Conservation (phyloP, 2,888 invertebrate species). For the Callyntrura guangdongensis region DNA sequence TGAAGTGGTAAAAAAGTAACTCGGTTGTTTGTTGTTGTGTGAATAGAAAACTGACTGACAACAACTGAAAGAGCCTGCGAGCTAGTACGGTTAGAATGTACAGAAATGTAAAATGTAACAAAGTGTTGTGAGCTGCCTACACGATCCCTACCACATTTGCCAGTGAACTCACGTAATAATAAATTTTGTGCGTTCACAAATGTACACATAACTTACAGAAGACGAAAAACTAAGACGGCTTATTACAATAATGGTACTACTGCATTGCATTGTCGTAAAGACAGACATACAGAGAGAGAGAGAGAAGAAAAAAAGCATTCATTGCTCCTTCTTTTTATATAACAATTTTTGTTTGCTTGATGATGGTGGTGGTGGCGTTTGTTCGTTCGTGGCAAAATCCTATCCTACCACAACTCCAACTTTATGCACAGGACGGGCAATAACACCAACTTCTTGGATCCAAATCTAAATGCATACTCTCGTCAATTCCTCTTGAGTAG, state of each 20-base stretch:
- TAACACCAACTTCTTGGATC: conserved; percentile 67
- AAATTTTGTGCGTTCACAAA: conserved; percentile 47
- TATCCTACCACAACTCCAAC: conserved; percentile 75
- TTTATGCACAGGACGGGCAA: conserved; percentile 73
- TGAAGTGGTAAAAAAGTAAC: conserved; percentile 43
- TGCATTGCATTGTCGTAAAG: conserved; percentile 1
- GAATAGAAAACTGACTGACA: neutral
- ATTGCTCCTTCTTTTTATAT: conserved; percentile 40
- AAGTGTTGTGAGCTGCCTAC: no score
- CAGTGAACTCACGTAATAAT: conserved; percentile 39
- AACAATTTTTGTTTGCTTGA: conserved; percentile 59
- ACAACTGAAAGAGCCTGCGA: no score
- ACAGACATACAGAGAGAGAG: no score
- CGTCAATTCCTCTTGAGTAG: neutral
- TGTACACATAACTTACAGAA: conserved; percentile 40
- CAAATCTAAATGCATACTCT: conserved; percentile 61
- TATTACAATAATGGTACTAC: neutral
- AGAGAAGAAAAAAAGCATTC: conserved; percentile 48
- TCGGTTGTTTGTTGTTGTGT: neutral
- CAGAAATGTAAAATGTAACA: conserved; percentile 11
- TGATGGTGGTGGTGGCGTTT: neutral
- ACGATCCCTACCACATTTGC: conserved; percentile 22
- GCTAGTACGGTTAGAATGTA: conserved; percentile 2
- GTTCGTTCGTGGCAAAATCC: conserved; percentile 67
- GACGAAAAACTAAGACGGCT: conserved; percentile 21